These are phyloP conservation scores for Thereva unica DNA, from an alignment of 2,888 invertebrate species.

Conservation along the genomic window DNA sequence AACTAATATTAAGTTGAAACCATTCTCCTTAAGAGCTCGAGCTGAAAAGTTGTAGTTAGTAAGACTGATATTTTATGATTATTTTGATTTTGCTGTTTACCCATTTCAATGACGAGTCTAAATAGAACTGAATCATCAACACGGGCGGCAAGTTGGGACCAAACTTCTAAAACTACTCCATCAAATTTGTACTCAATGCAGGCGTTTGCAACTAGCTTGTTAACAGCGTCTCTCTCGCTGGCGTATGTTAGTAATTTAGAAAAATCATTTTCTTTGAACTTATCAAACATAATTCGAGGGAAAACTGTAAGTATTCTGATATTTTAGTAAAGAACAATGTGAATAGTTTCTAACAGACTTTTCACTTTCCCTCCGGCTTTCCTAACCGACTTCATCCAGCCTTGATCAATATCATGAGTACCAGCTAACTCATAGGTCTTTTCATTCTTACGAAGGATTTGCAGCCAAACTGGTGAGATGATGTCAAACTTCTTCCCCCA, in stretches of 20 bases:
- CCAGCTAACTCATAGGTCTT: slow-evolving; percentile 70
- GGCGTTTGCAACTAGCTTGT: slow-evolving; percentile 68
- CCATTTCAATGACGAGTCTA: slow-evolving; percentile 68
- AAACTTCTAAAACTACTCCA: slow-evolving; percentile 89
- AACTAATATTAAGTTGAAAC: slow-evolving; percentile 72
- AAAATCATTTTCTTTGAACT: slow-evolving; percentile 78
- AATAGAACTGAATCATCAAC: slow-evolving; percentile 63
- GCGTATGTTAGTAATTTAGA: slow-evolving; percentile 71
- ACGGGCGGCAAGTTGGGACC: slow-evolving; percentile 79
- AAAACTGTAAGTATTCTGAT: slow-evolving; percentile 66
- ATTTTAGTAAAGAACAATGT: not conserved
- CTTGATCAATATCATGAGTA: slow-evolving; percentile 81
- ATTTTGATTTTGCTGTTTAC: slow-evolving; percentile 49
- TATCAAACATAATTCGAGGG: slow-evolving; percentile 87
- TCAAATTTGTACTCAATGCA: slow-evolving; percentile 80
- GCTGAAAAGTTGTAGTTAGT: slow-evolving; percentile 57
- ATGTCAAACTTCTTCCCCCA: slow-evolving; percentile 88
- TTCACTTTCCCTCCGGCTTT: slow-evolving; percentile 53
- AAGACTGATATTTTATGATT: not conserved
- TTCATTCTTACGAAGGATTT: slow-evolving; percentile 69
- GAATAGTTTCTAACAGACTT: slow-evolving; percentile 34
- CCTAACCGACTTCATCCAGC: slow-evolving; percentile 77
- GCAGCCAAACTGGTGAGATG: slow-evolving; percentile 94
- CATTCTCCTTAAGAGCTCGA: slow-evolving; percentile 62
- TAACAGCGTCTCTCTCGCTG: slow-evolving; percentile 69